Evolutionary conservation across 2,113 vertebrate genomes (phyloP).

Genomic region (Cynoglossus semilaevis): DNA sequence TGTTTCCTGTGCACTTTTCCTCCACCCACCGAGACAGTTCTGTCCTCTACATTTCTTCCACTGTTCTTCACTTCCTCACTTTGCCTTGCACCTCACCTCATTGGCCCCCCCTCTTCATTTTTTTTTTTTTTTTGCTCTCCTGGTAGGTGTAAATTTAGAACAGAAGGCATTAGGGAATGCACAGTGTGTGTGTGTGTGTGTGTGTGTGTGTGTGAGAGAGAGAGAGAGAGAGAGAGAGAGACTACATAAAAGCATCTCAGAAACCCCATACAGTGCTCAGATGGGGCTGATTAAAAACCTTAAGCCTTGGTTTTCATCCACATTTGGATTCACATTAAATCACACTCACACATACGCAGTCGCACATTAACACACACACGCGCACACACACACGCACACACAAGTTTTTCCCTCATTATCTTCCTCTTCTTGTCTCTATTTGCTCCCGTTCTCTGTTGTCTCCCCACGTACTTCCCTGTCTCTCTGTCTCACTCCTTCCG

Average conservation of each 20-base stretch:
- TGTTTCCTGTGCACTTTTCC: slow-evolving; percentile 12
- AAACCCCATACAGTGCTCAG: slow-evolving; percentile 67
- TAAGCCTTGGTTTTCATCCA: slow-evolving; percentile 69
- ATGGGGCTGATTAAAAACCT: slow-evolving; percentile 75
- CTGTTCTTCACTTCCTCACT: slow-evolving; percentile 39
- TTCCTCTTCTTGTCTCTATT: slow-evolving; percentile 26
- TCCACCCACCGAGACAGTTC: slow-evolving; percentile 13
- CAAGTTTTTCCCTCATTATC: slow-evolving; percentile 30
- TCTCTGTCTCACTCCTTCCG: not conserved
- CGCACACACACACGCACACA: slow-evolving; percentile 22
- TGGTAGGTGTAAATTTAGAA: slow-evolving; percentile 77
- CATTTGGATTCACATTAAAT: slow-evolving; percentile 59
- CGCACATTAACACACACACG: not conserved
- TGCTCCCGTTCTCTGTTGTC: slow-evolving; percentile 11
- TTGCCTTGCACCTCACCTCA: slow-evolving; percentile 34
- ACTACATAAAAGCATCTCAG: slow-evolving; percentile 69
- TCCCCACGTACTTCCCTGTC: not conserved
- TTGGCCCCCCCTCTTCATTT: slow-evolving; percentile 48
- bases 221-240: slow-evolving; percentile 41
- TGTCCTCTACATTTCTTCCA: slow-evolving; percentile 34
- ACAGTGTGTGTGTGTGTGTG: slow-evolving; percentile 20
- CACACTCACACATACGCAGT: slow-evolving; percentile 14
- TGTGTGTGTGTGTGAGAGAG: slow-evolving; percentile 21
- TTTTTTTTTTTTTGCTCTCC: slow-evolving; percentile 63
- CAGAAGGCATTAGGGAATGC: slow-evolving; percentile 70